phyloP scores from a whole-genome alignment of 1,140 invertebrate genomes.

The Gryllus bimaculatus region DNA sequence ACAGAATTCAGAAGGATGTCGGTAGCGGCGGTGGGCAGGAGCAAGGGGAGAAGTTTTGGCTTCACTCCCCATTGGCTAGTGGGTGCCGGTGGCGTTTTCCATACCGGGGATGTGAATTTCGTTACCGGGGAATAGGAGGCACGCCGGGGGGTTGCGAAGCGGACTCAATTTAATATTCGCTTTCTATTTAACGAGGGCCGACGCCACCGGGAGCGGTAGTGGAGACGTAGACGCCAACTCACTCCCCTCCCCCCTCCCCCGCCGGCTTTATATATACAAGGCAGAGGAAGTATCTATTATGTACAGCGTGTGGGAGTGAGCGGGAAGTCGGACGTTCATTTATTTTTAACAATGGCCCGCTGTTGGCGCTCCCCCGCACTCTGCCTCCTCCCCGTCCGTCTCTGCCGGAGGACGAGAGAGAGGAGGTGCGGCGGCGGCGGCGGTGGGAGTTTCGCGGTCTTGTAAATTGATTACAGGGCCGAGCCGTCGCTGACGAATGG shows the following conservation, averaged over 20 bases:
- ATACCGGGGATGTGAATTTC: no score
- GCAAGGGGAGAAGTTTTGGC: no score
- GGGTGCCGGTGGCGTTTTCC: no score
- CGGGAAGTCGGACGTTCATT: not conserved
- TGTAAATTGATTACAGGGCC: slow-evolving; percentile 14
- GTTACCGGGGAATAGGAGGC: no score
- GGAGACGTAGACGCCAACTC: no score
- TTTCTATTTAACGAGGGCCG: slow-evolving; percentile 14
- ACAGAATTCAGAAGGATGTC: no score
- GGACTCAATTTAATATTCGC: slow-evolving; percentile 14
- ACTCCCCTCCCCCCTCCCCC: no score
- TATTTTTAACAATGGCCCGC: slow-evolving; percentile 11
- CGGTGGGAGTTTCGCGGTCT: not conserved
- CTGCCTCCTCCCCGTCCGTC: not conserved
- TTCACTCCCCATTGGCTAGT: no score
- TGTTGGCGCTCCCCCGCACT: no score
- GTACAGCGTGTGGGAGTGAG: slow-evolving; percentile 6
- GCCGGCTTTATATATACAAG: not conserved
- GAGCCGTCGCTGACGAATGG: not conserved
- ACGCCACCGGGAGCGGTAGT: not conserved
- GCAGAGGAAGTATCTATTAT: slow-evolving; percentile 13
- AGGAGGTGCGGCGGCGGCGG: not conserved
- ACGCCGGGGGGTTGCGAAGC: no score
- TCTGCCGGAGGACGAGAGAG: not conserved
- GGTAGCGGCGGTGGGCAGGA: no score